Evolutionary conservation across 2,888 invertebrate genomes (phyloP).

Genomic region (Cataglyphis albicans): DNA sequence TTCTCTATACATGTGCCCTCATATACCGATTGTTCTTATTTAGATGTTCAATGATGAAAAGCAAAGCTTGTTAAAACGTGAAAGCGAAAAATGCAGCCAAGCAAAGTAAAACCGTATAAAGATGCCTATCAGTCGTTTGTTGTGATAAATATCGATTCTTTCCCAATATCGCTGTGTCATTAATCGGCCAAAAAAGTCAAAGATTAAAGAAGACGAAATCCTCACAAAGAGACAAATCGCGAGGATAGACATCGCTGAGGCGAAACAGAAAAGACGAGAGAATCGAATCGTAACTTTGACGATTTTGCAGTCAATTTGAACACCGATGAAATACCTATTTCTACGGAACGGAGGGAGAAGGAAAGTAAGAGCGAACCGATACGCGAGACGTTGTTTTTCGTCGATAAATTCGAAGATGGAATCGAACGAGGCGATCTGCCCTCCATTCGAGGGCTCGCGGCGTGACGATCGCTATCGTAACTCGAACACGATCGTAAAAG

Average conservation of each 20-base stretch:
- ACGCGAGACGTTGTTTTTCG: constrained; percentile 72
- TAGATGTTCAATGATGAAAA: neutral
- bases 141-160: constrained; percentile 18
- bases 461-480: constrained; percentile 70
- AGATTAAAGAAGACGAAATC: neutral
- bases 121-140: neutral
- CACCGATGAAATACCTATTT: constrained; percentile 77
- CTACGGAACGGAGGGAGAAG: constrained; percentile 63
- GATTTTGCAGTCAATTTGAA: constrained; percentile 76
- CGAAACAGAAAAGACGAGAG: constrained; percentile 65
- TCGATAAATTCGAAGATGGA: constrained; percentile 76
- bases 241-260: constrained; percentile 46
- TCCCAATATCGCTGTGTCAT: neutral
- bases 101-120: neutral
- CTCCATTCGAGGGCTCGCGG: constrained; percentile 62
- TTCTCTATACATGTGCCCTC: constrained; percentile 5
- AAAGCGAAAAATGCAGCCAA: constrained; percentile 7
- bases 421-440: constrained; percentile 69
- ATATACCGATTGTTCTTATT: constrained; percentile 39
- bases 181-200: constrained; percentile 26
- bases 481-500: constrained; percentile 76
- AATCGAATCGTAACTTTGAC: constrained; percentile 74
- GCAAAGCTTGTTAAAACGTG: constrained; percentile 21
- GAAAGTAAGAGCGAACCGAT: constrained; percentile 48
- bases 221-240: constrained; percentile 19